Evolutionary conservation across 2,797 vertebrate species (phyloP).

Genomic region (Lemur catta): DNA sequence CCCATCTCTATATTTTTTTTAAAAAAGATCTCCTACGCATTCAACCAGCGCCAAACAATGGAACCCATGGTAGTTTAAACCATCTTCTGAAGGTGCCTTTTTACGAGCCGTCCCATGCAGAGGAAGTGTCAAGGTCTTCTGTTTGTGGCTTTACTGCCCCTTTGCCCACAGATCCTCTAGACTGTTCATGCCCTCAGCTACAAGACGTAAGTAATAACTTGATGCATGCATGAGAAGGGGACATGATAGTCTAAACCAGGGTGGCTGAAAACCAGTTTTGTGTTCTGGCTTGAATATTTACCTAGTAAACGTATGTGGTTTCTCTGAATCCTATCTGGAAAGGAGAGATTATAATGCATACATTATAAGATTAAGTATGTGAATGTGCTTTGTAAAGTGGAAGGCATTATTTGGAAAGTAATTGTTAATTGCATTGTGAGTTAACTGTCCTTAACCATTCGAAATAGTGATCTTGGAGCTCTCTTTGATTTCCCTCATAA

Average conservation of each 20-base stretch:
- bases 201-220: slow-evolving; percentile 68
- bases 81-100: slow-evolving; percentile 90
- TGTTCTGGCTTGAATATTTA: background rate
- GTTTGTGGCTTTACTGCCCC: slow-evolving; percentile 78
- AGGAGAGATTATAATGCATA: background rate
- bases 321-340: background rate
- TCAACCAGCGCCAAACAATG: slow-evolving; percentile 93
- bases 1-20: slow-evolving; percentile 53
- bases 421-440: background rate
- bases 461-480: background rate
- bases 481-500: background rate
- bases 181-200: slow-evolving; percentile 83
- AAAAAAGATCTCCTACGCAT: slow-evolving; percentile 91
- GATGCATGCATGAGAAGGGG: background rate
- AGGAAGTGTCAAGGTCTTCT: slow-evolving; percentile 85
- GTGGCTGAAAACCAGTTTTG: background rate
- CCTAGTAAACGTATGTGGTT: background rate
- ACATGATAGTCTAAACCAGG: background rate
- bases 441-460: background rate
- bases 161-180: slow-evolving; percentile 53
- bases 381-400: background rate
- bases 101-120: slow-evolving; percentile 85
- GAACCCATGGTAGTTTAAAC: slow-evolving; percentile 96
- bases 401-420: background rate
- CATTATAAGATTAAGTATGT: background rate